phyloP scores from a whole-genome alignment of 2,797 vertebrate genomes.

The Enteromius thamalakanensis region DNA sequence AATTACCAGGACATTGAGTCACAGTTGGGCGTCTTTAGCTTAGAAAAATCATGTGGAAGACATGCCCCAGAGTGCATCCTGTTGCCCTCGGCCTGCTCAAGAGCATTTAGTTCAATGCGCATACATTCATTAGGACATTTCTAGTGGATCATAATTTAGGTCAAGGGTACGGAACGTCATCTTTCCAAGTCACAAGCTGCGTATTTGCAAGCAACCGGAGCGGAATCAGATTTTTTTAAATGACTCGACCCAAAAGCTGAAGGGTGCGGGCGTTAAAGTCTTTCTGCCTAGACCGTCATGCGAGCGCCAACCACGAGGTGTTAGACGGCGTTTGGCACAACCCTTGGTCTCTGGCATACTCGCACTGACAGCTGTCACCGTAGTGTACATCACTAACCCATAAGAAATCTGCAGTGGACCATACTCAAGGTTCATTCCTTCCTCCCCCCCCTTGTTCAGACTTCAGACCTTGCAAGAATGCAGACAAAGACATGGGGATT shows the following conservation, averaged over 20 bases:
- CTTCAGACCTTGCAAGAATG: slow-evolving; percentile 25
- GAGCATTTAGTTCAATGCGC: slow-evolving; percentile 23
- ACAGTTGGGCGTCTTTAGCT: background rate
- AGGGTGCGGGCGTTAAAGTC: slow-evolving; percentile 57
- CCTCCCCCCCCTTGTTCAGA: background rate
- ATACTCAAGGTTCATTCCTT: slow-evolving; percentile 22
- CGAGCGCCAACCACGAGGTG: slow-evolving; percentile 53
- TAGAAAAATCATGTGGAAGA: background rate
- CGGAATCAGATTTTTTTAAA: slow-evolving; percentile 78
- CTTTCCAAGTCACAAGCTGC: background rate
- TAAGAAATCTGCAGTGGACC: slow-evolving; percentile 42
- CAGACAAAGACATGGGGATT: slow-evolving; percentile 43
- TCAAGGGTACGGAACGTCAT: slow-evolving; percentile 39
- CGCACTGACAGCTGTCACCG: slow-evolving; percentile 74
- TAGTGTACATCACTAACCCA: slow-evolving; percentile 64
- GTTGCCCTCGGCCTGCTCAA: background rate
- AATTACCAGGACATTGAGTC: background rate
- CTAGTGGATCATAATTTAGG: slow-evolving; percentile 52
- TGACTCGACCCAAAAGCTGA: slow-evolving; percentile 64
- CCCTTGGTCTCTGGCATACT: slow-evolving; percentile 56
- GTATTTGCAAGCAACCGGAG: slow-evolving; percentile 61
- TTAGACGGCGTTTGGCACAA: slow-evolving; percentile 57
- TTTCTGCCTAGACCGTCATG: slow-evolving; percentile 49
- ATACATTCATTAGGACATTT: slow-evolving; percentile 33
- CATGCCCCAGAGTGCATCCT: background rate